phyloP scores from a whole-genome alignment of 2,113 vertebrate genomes.

The Scartelaos histophorus region DNA sequence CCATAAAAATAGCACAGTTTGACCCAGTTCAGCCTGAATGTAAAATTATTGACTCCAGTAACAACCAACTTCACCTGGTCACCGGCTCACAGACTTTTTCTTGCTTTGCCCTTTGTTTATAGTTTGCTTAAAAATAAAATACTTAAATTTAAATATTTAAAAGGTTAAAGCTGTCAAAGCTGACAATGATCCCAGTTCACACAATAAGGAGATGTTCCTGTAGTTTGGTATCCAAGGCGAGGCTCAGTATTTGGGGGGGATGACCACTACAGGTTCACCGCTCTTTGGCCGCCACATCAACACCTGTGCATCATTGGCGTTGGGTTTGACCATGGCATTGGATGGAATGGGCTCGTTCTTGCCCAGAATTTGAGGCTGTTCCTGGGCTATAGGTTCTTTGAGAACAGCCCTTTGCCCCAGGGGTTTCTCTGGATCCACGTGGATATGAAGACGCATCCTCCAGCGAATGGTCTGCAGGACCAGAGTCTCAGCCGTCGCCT shows the following conservation, averaged over 20 bases:
- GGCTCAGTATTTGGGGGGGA: slow-evolving; percentile 88
- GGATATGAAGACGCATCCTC: slow-evolving; percentile 93
- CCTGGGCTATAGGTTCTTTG: slow-evolving; percentile 85
- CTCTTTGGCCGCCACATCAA: slow-evolving; percentile 97
- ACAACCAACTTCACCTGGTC: slow-evolving; percentile 45
- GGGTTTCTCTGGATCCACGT: slow-evolving; percentile 85
- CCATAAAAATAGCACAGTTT: slow-evolving; percentile 86
- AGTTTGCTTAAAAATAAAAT: slow-evolving; percentile 19
- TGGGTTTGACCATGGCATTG: slow-evolving; percentile 95
- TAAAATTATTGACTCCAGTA: slow-evolving; percentile 85
- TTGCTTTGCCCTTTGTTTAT: slow-evolving; percentile 3
- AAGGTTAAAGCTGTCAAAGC: slow-evolving; percentile 39
- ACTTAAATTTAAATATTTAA: slow-evolving; percentile 29
- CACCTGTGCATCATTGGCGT: slow-evolving; percentile 98
- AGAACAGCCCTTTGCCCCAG: slow-evolving; percentile 88
- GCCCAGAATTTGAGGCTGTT: slow-evolving; percentile 88
- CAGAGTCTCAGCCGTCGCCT: slow-evolving; percentile 84
- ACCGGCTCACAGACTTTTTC: slow-evolving; percentile 33
- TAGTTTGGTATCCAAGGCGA: slow-evolving; percentile 59
- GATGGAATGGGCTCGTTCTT: slow-evolving; percentile 91
- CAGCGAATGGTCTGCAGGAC: slow-evolving; percentile 92
- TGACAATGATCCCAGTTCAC: slow-evolving; percentile 33
- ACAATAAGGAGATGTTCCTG: slow-evolving; percentile 44
- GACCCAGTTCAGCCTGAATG: slow-evolving; percentile 83
- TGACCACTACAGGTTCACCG: slow-evolving; percentile 88